Conservation (phyloP, 2,888 invertebrate species). For the Steinernema hermaphroditum region DNA sequence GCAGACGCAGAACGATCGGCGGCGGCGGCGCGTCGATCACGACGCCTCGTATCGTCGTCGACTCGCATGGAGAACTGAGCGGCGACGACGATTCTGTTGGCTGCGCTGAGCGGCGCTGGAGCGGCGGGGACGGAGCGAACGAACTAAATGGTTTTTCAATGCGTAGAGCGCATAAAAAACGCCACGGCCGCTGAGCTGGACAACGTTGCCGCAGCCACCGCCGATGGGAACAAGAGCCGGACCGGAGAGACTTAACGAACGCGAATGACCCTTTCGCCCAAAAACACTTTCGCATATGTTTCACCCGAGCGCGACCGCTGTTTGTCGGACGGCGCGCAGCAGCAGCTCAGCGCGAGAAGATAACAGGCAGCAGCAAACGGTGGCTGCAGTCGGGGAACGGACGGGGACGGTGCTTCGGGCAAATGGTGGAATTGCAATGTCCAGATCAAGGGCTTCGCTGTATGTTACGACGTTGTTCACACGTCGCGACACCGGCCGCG, state of each 20-base stretch:
- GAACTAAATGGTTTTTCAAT: conserved; percentile 15
- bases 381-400: too few species aligned
- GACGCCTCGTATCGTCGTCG: not conserved
- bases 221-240: not conserved
- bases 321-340: too few species aligned
- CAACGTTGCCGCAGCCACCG: not conserved
- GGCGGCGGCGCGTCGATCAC: not conserved
- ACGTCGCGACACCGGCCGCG: too few species aligned
- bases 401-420: too few species aligned
- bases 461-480: too few species aligned
- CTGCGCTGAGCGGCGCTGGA: not conserved
- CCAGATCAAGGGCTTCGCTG: too few species aligned
- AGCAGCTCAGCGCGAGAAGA: too few species aligned
- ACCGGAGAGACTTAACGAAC: not conserved
- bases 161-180: conserved; percentile 9
- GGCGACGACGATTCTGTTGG: conserved; percentile 6
- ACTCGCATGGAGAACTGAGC: conserved; percentile 8
- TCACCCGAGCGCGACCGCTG: too few species aligned
- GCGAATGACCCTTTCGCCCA: too few species aligned
- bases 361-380: too few species aligned
- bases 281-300: too few species aligned
- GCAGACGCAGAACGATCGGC: not conserved
- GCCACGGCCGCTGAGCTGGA: conserved; percentile 6
- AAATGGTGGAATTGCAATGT: too few species aligned
- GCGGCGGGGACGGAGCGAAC: conserved; percentile 1